Evolutionary conservation across 2,113 vertebrate genomes (phyloP), one percentile per base, ranked within the genome.

Genomic region (Coregonus clupeaformis): DNA sequence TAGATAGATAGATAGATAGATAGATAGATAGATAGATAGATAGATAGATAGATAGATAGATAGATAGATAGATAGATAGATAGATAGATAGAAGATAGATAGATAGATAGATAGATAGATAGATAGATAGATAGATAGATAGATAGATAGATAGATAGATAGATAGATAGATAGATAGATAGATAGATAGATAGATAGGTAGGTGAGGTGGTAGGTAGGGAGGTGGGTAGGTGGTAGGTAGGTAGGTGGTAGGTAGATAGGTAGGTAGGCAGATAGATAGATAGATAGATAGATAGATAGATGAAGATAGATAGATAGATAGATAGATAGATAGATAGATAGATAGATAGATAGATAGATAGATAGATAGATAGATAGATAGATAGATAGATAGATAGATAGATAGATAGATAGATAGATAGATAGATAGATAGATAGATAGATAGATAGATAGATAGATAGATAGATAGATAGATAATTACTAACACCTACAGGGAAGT

Each of bases 391-490:
- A 69, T 3, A 72, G 52, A 72, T 13, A 32, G 14, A 60, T 11
- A 59, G 52, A 72, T 72, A 55, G 12, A 75, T 22, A 72, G 69
- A 64, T 29, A 32, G 27, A 71, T 29, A 57, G 14, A 75, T 6
- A 71, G 55, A 75, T 25, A 67, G 30, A 75, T 13, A 32, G 24
- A 47, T 47, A 65, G 20, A 57, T 18, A 72, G 36, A 71, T 42
- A 68, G 16, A 68, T 32, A 47, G 14, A 77, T 24, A 72, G 47
- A 71, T 57, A 77, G 57, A 70, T 66, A 71, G 68, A 66, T 32
- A 65, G 69, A 77, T n/a, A 71, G 45, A 76, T 1, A 36, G 69
- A 77, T 32, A 71, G 59, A 77, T 42, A 70, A 20, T 73, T 12
- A 70, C 45, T 47, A 32, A 24, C 42, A 67, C 49, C 42, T 3